Evolutionary conservation across 1,140 invertebrate genomes (phyloP).

Genomic region (Chelonus insularis): DNA sequence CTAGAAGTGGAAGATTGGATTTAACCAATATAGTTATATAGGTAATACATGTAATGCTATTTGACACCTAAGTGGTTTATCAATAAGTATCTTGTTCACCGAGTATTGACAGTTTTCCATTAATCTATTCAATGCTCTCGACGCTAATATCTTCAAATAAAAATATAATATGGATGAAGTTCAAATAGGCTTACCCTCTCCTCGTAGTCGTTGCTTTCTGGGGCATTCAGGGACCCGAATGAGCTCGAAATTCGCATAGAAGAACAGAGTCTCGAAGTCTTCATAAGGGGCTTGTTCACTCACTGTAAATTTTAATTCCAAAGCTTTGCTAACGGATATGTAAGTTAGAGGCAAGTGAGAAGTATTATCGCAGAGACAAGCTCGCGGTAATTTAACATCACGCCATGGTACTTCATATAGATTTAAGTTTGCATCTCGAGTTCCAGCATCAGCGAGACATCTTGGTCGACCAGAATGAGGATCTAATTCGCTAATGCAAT

Average conservation of each 20-base stretch:
- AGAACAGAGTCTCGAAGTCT: constrained; percentile 71
- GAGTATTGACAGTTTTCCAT: constrained; percentile 15
- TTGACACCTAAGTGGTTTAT: constrained; percentile 21
- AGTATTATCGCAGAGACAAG: constrained; percentile 73
- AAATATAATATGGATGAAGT: not conserved
- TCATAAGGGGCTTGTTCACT: constrained; percentile 69
- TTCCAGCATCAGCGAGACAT: constrained; percentile 61
- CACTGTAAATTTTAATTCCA: constrained; percentile 68
- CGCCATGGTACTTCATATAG: constrained; percentile 70
- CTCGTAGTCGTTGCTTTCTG: constrained; percentile 66
- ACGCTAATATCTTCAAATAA: not conserved
- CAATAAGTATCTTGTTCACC: constrained; percentile 18
- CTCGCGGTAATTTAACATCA: constrained; percentile 66
- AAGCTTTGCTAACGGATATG: constrained; percentile 65
- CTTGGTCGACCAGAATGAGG: constrained; percentile 68
- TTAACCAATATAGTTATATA: constrained; percentile 1
- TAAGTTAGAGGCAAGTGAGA: constrained; percentile 67
- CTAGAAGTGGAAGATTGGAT: not conserved
- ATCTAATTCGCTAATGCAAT: constrained; percentile 72
- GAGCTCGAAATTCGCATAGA: constrained; percentile 70
- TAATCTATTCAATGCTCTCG: constrained; percentile 3
- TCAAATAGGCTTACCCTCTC: constrained; percentile 48
- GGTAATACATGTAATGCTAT: constrained; percentile 5
- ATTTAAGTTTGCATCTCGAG: constrained; percentile 63
- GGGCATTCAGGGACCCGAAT: constrained; percentile 68